Conservation (phyloP, 2,113 vertebrate species). For the Malurus alboscapulatus region DNA sequence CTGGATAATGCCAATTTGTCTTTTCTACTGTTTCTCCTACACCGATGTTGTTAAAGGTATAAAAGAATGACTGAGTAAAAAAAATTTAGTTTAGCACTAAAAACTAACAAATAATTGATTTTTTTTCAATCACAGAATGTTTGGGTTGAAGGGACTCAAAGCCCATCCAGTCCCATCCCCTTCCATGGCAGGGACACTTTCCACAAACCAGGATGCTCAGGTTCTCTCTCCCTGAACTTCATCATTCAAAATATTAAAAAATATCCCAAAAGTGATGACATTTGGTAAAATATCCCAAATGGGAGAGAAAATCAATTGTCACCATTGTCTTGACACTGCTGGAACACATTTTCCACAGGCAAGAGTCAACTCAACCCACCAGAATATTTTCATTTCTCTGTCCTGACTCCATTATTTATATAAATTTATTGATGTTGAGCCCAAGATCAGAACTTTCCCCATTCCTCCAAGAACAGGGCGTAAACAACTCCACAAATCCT, state of each 20-base stretch:
- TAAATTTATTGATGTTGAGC: neutral
- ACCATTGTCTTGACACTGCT: neutral
- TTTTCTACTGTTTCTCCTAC: neutral
- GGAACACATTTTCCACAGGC: accelerated
- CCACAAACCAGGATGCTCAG: neutral
- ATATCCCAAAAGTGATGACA: neutral
- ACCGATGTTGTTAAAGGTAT: neutral
- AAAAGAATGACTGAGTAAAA: neutral
- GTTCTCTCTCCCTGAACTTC: neutral
- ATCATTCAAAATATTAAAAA: neutral
- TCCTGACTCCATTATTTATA: neutral
- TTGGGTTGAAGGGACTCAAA: neutral
- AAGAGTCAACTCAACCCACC: neutral
- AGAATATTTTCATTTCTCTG: neutral
- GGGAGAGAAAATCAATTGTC: neutral
- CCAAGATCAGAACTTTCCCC: neutral
- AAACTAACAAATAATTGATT: neutral
- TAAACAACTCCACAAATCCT: neutral
- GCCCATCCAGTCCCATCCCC: neutral
- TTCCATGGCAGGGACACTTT: neutral
- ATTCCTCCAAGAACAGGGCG: accelerated
- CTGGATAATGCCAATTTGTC: neutral
- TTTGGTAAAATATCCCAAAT: neutral
- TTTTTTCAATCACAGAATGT: neutral
- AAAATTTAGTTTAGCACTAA: neutral